A percentile compares a stretch with the other conserved stretches of the same genome.
Evolutionary conservation across 2,888 invertebrate species (phyloP).

Genomic region (Odontomyia ornata): DNA sequence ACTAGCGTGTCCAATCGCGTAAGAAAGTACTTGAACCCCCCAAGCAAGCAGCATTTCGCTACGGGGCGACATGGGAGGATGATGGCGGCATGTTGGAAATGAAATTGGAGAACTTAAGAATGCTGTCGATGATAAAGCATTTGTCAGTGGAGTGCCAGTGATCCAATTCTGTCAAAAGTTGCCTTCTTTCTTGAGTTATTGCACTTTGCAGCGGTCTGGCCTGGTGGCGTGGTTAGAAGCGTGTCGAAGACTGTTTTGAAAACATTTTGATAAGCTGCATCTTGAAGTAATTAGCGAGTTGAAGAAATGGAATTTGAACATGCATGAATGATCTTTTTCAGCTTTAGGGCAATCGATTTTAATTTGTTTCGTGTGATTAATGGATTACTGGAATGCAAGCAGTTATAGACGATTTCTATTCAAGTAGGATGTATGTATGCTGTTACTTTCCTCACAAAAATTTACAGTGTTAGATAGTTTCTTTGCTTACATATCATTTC

Average conservation of each 20-base stretch:
- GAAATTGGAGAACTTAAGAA: background rate
- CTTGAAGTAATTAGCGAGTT: background rate
- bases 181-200: background rate
- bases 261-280: conserved; percentile 26
- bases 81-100: conserved; percentile 1
- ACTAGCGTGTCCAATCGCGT: conserved; percentile 20
- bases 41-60: background rate
- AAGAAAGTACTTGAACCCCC: background rate
- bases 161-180: conserved; percentile 19
- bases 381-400: too few species aligned
- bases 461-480: too few species aligned
- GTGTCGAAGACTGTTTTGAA: conserved; percentile 17
- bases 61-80: background rate
- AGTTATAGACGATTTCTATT: too few species aligned
- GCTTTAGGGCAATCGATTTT: background rate
- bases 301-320: background rate
- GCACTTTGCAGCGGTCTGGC: background rate
- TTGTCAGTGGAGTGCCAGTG: background rate
- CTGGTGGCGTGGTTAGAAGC: background rate
- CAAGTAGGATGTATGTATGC: too few species aligned
- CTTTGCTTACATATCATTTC: too few species aligned
- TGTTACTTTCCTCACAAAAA: too few species aligned
- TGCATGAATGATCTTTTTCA: background rate
- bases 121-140: conserved; percentile 8
- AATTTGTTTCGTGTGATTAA: too few species aligned